These are phyloP conservation scores for Taxidea taxus DNA, from an alignment of 2,113 vertebrate genomes.

Conservation along the genomic window DNA sequence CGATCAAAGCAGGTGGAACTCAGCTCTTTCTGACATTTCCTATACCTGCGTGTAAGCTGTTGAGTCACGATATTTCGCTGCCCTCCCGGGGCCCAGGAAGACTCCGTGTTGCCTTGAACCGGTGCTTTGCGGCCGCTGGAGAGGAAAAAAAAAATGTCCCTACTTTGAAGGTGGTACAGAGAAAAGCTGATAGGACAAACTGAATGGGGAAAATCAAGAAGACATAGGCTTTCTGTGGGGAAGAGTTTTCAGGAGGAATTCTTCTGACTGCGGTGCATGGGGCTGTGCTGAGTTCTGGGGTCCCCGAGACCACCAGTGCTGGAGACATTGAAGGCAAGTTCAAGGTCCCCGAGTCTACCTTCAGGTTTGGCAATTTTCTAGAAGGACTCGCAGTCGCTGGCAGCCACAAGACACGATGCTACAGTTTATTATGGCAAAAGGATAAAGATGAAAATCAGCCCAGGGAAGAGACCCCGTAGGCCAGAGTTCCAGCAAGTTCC, in stretches of 20 bases:
- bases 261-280: background rate
- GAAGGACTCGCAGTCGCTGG: background rate
- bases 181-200: background rate
- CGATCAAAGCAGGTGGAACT: background rate
- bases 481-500: background rate
- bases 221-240: background rate
- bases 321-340: background rate
- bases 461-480: rapidly evolving
- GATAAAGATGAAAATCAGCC: background rate
- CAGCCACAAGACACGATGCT: background rate
- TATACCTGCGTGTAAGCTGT: background rate
- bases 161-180: background rate
- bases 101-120: background rate
- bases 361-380: background rate
- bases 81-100: background rate
- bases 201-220: background rate
- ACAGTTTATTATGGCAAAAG: background rate
- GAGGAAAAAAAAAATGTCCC: background rate
- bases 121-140: background rate
- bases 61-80: background rate
- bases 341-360: background rate
- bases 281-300: background rate
- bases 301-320: background rate
- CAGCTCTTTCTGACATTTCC: background rate
- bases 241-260: background rate